Percentiles rank a stretch among this genome's conserved stretches.
These are phyloP conservation scores for Marmota monax DNA, from an alignment of 2,113 vertebrate genomes.

Conservation along the genomic window DNA sequence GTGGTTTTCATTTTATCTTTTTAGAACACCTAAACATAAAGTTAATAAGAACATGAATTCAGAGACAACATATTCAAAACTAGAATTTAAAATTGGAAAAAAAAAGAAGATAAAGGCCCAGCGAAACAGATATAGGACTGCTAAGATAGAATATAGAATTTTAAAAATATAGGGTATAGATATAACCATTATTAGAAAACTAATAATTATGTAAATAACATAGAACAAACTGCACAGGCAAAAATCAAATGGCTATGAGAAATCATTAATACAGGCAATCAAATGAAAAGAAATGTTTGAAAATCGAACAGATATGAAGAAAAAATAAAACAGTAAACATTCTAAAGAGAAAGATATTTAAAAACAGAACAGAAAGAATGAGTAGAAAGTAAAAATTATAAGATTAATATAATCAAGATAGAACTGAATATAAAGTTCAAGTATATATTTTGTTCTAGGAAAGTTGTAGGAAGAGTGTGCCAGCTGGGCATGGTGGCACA, in stretches of 20 bases:
- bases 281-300: not conserved
- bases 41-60: not conserved
- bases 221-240: not conserved
- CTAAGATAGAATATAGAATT: not conserved
- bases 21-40: not conserved
- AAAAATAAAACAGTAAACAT: not conserved
- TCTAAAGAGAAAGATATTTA: not conserved
- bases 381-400: not conserved
- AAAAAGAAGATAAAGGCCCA: not conserved
- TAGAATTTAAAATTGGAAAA: not conserved
- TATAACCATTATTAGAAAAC: not conserved
- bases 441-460: not conserved
- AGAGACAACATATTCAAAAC: not conserved
- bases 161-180: too few relatives aligned
- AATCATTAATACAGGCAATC: not conserved
- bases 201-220: not conserved
- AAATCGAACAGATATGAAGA: not conserved
- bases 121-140: not conserved
- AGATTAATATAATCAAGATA: not conserved
- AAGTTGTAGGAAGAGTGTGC: not conserved
- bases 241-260: not conserved
- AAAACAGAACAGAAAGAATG: not conserved
- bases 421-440: not conserved
- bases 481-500: too few relatives aligned
- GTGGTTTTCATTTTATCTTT: not conserved